Conservation (phyloP, 2,113 vertebrate species). For the Cryptoleucopteryx plumbea region DNA sequence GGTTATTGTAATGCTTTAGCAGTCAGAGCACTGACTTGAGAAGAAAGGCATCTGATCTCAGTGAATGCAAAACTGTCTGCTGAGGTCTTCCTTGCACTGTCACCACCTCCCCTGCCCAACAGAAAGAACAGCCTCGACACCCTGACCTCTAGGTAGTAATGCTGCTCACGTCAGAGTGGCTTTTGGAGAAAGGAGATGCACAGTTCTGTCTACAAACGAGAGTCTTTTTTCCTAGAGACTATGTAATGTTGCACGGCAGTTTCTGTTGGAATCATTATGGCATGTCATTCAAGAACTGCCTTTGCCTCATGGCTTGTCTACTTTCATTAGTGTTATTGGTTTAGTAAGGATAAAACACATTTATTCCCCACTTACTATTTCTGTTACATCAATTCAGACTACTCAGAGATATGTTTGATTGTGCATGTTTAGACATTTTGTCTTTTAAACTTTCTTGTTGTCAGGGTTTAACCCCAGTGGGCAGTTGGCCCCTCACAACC, state of each 20-base stretch:
- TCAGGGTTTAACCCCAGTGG: not conserved
- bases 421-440: not conserved
- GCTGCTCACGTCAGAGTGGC: not conserved
- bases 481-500: not conserved
- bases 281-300: not conserved
- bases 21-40: not conserved
- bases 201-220: not conserved
- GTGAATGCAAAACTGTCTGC: not conserved
- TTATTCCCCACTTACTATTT: not conserved
- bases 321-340: not conserved
- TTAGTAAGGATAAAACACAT: not conserved
- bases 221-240: not conserved
- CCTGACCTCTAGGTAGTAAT: not conserved
- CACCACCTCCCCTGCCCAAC: not conserved
- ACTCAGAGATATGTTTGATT: not conserved
- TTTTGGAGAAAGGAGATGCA: not conserved
- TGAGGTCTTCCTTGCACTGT: not conserved
- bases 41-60: not conserved
- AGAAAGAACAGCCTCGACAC: not conserved
- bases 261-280: not conserved
- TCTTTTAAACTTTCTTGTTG: not conserved
- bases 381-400: not conserved
- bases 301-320: not conserved
- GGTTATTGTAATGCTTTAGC: not conserved
- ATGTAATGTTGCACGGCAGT: rapidly evolving